These are phyloP conservation scores for Coregonus suidteri DNA, from an alignment of 2,797 vertebrate genomes.

Conservation along the genomic window DNA sequence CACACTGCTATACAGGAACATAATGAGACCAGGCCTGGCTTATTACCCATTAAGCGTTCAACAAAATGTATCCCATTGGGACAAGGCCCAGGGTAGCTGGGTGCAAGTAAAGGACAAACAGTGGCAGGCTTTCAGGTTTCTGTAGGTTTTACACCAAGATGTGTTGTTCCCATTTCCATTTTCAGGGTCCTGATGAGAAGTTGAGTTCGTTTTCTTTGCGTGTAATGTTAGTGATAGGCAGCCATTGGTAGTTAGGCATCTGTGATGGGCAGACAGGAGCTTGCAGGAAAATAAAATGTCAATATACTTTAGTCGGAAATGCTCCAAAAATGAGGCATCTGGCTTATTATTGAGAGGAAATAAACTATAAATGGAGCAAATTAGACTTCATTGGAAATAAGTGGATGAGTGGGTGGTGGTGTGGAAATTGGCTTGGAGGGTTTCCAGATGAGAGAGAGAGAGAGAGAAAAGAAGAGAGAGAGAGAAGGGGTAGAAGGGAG, in stretches of 20 bases:
- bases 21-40: slow-evolving; percentile 47
- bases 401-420: background rate
- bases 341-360: slow-evolving; percentile 10
- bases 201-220: background rate
- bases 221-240: background rate
- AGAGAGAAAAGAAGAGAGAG: too few relatives aligned
- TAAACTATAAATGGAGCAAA: slow-evolving; percentile 11
- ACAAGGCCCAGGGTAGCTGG: slow-evolving; percentile 55
- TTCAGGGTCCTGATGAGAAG: slow-evolving; percentile 23
- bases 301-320: background rate
- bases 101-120: slow-evolving; percentile 52
- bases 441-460: background rate
- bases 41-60: slow-evolving; percentile 52
- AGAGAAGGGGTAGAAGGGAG: too few relatives aligned
- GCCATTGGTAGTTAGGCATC: background rate
- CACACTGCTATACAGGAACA: slow-evolving; percentile 18
- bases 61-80: slow-evolving; percentile 58
- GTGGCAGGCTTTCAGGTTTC: slow-evolving; percentile 51
- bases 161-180: slow-evolving; percentile 43
- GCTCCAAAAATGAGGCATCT: background rate
- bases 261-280: slow-evolving; percentile 4
- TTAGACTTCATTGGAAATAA: slow-evolving; percentile 4
- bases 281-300: background rate
- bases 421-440: background rate
- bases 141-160: slow-evolving; percentile 25